Base-by-base conservation (phyloP, 2,888 invertebrate species). In the Drosophila leonis region DNA sequence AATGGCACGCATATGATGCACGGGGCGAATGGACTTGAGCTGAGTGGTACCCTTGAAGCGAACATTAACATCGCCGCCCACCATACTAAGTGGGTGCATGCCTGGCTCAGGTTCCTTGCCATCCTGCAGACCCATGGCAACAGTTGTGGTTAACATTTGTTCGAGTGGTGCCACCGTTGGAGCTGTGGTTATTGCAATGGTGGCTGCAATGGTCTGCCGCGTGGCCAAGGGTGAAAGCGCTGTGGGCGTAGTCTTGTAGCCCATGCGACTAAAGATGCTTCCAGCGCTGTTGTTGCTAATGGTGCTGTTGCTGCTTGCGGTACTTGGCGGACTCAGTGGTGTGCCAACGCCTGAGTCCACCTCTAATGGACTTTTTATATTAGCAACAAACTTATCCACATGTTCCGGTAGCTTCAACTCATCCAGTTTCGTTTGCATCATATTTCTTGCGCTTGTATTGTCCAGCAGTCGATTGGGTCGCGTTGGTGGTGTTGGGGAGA, bases 21-120 rank as follows among this genome's bases (percentile, higher is more conserved):
- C 79, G 13, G 96, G 95, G 72, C 95, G 94, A 31, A 97, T 95
- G 60, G 95, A 96, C 90, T 97, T 97, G 69, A 97, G 92, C 90
- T 97, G 96, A 0, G 96, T 96, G 1, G 96, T 96, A 8, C 97
- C 97, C 82, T 96, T 96, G 88, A 96, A 97, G 74, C 95, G 96
- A 51, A 97, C 96, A 88, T 95, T 96, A 0, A 97, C 96, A 89
- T 97, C 97, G 35, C 91, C 91, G 10, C 92, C 93, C 67, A 95
- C 95, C 85, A 96, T 95, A 77, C 97, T 96, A 5, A 97, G 89
- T 0, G 97, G 97, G 93, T 97, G 97, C 55, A 94, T 94, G 13
- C 68, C 68, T 10, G 71, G 54, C 39, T 78, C 72, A 5, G 62
- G 29, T 1, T 83, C 57, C 24, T 13, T 52, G 1, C 46, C 51